Percentiles rank a stretch among this genome's conserved stretches.
Conservation (phyloP, 2,797 vertebrate genomes). For the Graptemys geographica region DNA sequence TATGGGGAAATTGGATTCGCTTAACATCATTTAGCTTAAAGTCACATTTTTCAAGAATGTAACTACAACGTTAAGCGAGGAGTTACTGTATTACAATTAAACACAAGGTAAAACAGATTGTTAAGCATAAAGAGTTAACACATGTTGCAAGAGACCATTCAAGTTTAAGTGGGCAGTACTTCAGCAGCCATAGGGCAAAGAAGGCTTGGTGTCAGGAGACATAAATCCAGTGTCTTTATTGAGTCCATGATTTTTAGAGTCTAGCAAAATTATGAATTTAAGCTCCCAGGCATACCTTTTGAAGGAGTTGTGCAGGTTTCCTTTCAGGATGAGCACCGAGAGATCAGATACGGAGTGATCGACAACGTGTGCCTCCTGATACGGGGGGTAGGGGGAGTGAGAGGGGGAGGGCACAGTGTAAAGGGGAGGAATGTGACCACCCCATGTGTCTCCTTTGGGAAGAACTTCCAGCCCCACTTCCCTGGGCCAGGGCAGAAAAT, state of each 20-base stretch:
- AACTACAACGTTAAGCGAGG: no score
- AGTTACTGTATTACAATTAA: background rate
- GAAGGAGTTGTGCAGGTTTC: background rate
- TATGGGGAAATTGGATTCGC: no score
- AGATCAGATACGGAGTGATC: background rate
- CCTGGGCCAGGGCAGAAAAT: no score
- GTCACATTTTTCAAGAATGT: no score
- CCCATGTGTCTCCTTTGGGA: no score
- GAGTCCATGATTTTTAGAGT: background rate
- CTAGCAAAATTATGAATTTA: background rate
- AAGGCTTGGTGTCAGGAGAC: background rate
- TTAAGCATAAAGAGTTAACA: background rate
- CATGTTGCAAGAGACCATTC: background rate
- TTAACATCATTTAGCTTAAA: no score
- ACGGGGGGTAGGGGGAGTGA: no score
- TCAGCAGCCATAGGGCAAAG: background rate
- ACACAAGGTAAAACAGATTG: background rate
- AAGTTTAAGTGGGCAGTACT: background rate
- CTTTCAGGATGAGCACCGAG: background rate
- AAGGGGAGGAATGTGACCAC: no score
- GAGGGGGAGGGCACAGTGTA: no score
- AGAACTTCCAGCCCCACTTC: no score
- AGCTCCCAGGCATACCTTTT: background rate
- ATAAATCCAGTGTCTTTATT: background rate
- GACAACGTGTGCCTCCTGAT: no score